Conservation (phyloP, 2,888 invertebrate genomes). For the Xestia c-nigrum region DNA sequence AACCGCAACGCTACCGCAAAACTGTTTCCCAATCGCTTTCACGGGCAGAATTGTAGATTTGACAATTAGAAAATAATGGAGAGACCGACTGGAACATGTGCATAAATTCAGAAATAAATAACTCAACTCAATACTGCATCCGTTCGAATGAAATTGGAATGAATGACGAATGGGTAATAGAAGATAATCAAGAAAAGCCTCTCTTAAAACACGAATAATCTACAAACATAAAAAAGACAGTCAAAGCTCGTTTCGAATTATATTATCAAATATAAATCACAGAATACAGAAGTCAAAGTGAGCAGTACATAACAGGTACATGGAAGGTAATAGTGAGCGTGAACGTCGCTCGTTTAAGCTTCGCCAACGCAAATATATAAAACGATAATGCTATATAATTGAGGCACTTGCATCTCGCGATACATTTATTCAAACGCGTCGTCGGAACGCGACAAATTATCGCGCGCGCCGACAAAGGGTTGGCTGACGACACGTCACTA, state of each 20-base stretch:
- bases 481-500: constrained; percentile 69
- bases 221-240: not conserved
- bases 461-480: constrained; percentile 65
- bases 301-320: constrained; percentile 36
- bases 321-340: constrained; percentile 34
- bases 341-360: constrained; percentile 39
- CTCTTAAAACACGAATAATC: not conserved
- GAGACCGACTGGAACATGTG: constrained; percentile 15
- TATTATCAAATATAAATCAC: constrained; percentile 4
- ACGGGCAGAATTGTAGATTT: constrained; percentile 40
- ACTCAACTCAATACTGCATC: not conserved
- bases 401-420: constrained; percentile 62
- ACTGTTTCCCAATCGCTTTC: constrained; percentile 49
- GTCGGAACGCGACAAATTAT: constrained; percentile 68
- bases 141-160: not conserved
- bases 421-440: constrained; percentile 69
- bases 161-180: not conserved
- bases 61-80: constrained; percentile 52
- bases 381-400: constrained; percentile 63
- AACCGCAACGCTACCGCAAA: constrained; percentile 55
- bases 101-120: not conserved
- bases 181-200: not conserved
- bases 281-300: constrained; percentile 17
- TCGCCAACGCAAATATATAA: constrained; percentile 55
- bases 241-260: not conserved